phyloP scores from a whole-genome alignment of 2,113 vertebrate genomes.

The Vulpes lagopus region DNA sequence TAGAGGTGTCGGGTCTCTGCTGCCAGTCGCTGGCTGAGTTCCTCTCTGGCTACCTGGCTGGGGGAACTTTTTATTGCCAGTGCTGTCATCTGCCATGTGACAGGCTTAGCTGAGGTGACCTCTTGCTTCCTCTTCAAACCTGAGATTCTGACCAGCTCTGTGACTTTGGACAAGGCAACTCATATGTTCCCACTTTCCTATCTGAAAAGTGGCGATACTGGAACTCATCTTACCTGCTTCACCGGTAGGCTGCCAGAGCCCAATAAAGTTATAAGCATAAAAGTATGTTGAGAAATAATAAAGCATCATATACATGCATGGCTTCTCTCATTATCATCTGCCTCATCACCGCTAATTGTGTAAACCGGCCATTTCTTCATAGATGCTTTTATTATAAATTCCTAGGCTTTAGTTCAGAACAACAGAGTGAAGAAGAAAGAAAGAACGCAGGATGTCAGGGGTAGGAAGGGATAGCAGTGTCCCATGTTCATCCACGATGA shows the following conservation, averaged over 20 bases:
- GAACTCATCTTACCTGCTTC: neutral
- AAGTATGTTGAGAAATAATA: neutral
- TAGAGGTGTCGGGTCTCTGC: neutral
- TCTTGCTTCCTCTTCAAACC: neutral
- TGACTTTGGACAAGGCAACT: neutral
- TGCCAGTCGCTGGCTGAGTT: rapidly evolving
- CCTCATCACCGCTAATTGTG: no score
- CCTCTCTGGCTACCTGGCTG: neutral
- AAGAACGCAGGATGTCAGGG: neutral
- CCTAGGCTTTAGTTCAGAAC: neutral
- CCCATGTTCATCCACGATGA: neutral
- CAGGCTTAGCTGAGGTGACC: neutral
- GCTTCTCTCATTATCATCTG: neutral
- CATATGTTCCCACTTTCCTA: neutral
- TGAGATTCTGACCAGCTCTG: neutral
- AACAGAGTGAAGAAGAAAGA: neutral
- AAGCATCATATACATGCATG: rapidly evolving
- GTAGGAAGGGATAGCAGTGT: neutral
- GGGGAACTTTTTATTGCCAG: no score
- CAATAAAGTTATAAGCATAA: neutral
- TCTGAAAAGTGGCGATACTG: neutral
- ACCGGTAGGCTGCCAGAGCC: neutral
- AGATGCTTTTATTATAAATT: neutral
- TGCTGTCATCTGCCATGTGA: neutral
- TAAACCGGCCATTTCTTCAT: neutral